Conservation (phyloP, 2,797 vertebrate species). For the Phalanger gymnotis region DNA sequence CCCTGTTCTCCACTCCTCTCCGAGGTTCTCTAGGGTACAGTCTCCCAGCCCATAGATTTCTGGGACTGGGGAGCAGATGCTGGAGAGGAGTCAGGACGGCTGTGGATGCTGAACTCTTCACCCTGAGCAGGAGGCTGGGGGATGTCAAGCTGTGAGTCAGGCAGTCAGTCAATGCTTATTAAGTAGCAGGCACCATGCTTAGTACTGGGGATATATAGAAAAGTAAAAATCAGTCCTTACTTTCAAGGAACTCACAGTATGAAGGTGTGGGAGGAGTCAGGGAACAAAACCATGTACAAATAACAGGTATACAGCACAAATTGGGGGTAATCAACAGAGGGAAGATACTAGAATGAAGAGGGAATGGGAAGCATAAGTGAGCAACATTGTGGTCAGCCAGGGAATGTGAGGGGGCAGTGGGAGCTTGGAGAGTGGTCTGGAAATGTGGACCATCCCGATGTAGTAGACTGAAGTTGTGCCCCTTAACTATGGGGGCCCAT, state of each 20-base stretch:
- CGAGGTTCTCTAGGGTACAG: neutral
- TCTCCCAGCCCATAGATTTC: neutral
- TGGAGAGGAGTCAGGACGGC: neutral
- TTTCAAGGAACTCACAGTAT: neutral
- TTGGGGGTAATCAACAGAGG: neutral
- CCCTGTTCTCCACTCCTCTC: neutral
- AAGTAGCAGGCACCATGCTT: neutral
- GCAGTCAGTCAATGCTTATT: neutral
- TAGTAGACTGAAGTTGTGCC: neutral
- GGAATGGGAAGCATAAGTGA: neutral
- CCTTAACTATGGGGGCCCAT: neutral
- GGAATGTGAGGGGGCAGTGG: neutral
- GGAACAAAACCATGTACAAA: neutral
- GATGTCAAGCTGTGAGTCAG: neutral
- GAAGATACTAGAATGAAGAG: neutral
- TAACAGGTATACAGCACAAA: neutral
- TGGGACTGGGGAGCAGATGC: neutral
- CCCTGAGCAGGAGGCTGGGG: neutral
- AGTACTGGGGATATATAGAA: neutral
- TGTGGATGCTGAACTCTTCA: neutral
- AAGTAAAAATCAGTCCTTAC: neutral
- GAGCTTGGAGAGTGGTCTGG: neutral
- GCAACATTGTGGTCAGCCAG: neutral
- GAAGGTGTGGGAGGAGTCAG: neutral
- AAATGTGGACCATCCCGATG: neutral